Conservation (phyloP, 2,113 vertebrate species). For the Neotragus pygmaeus region DNA sequence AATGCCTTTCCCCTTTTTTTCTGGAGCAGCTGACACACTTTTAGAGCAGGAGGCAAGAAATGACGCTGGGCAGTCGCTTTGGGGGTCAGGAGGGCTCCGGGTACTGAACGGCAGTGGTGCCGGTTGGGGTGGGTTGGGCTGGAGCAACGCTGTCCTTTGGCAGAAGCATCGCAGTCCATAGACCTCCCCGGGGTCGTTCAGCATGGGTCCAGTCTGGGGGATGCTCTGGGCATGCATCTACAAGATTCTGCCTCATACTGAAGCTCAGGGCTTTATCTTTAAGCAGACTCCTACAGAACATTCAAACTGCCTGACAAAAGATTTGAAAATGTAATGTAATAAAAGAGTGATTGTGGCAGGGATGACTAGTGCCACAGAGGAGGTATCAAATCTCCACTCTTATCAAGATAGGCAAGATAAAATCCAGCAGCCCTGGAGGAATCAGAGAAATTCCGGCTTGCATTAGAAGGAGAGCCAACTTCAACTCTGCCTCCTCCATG, state of each 20-base stretch:
- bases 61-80: neutral
- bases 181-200: no score
- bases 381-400: neutral
- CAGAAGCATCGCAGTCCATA: neutral
- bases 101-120: neutral
- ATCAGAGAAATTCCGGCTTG: neutral
- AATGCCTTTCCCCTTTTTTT: neutral
- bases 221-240: neutral
- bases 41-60: neutral
- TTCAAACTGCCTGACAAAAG: neutral
- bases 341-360: neutral
- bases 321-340: neutral
- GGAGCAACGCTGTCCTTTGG: fast-evolving
- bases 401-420: neutral
- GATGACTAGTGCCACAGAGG: neutral
- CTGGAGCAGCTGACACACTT: neutral
- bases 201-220: neutral
- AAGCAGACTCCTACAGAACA: neutral
- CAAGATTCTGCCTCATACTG: neutral
- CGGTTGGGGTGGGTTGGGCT: no score
- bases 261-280: neutral
- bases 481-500: neutral
- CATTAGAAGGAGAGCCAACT: neutral
- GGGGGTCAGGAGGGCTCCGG: neutral
- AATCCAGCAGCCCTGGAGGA: neutral